A percentile compares a stretch with the other conserved stretches of the same genome.
Conservation (phyloP, 2,113 vertebrate genomes). For the Sinocyclocheilus grahami region DNA sequence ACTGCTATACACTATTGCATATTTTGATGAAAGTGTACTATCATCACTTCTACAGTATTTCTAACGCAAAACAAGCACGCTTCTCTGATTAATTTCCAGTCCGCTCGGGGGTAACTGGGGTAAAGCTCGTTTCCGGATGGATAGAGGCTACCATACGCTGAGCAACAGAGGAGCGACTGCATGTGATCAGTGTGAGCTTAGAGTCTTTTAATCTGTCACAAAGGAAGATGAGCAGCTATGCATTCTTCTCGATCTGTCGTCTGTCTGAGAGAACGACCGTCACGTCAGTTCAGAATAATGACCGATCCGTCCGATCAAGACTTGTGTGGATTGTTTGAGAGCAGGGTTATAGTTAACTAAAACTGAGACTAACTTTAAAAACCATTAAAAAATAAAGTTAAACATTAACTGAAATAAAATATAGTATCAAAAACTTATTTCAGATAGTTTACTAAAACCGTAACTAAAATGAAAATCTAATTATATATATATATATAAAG, state of each 20-base stretch:
- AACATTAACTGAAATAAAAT: no score
- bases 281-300: neutral
- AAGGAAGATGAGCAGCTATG: neutral
- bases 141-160: neutral
- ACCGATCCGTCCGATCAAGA: neutral
- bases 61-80: neutral
- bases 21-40: neutral
- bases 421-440: no score
- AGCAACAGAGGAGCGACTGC: neutral
- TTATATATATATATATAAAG: no score
- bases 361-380: no score
- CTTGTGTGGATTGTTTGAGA: neutral
- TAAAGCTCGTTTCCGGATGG: neutral
- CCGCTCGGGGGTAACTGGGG: neutral
- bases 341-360: no score
- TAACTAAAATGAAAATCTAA: neutral
- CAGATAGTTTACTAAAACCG: neutral
- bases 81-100: neutral
- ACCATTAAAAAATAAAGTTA: no score
- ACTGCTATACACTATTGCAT: neutral
- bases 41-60: neutral
- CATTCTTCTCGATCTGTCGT: conserved; percentile 10
- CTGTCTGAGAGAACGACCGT: neutral
- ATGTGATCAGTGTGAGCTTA: conserved; percentile 8
- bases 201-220: neutral